These are phyloP conservation scores for Anorthoa munda DNA, from an alignment of 2,888 invertebrate genomes.

Conservation along the genomic window DNA sequence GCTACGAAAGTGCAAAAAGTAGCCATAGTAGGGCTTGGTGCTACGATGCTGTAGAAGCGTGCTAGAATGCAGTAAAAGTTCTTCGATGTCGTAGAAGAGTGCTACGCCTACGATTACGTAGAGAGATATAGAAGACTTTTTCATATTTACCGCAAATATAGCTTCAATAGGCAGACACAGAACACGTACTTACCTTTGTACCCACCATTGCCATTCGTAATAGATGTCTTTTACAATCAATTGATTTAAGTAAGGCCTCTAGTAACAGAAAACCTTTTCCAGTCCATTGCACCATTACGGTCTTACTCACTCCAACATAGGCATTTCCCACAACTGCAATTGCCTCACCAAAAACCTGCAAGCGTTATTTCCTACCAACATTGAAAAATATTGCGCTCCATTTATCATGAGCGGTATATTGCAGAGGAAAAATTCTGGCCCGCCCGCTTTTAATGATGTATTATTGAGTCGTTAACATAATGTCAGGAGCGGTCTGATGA, in stretches of 20 bases:
- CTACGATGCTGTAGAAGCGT: too few relatives aligned
- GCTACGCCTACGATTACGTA: too few relatives aligned
- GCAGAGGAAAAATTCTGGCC: constrained; percentile 67
- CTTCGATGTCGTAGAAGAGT: too few relatives aligned
- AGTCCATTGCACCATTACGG: constrained; percentile 26
- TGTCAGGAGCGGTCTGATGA: constrained; percentile 64
- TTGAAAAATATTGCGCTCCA: constrained; percentile 72
- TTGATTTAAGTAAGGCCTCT: neutral
- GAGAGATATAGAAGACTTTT: too few relatives aligned
- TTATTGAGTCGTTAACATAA: constrained; percentile 73
- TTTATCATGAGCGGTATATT: constrained; percentile 72
- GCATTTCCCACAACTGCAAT: constrained; percentile 39
- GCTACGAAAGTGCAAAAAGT: too few relatives aligned
- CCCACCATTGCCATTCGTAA: too few relatives aligned
- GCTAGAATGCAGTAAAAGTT: too few relatives aligned
- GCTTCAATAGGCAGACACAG: too few relatives aligned
- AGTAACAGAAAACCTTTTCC: constrained; percentile 4
- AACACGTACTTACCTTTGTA: too few relatives aligned
- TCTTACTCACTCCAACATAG: constrained; percentile 15
- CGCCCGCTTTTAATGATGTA: constrained; percentile 73
- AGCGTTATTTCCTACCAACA: constrained; percentile 60
- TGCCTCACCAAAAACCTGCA: constrained; percentile 46
- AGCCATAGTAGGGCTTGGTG: too few relatives aligned
- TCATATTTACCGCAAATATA: too few relatives aligned
- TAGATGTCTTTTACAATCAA: too few relatives aligned